Evolutionary conservation across 2,888 invertebrate genomes (phyloP), one percentile per base, ranked within the genome.

Genomic region (Oxycera nigricornis): DNA sequence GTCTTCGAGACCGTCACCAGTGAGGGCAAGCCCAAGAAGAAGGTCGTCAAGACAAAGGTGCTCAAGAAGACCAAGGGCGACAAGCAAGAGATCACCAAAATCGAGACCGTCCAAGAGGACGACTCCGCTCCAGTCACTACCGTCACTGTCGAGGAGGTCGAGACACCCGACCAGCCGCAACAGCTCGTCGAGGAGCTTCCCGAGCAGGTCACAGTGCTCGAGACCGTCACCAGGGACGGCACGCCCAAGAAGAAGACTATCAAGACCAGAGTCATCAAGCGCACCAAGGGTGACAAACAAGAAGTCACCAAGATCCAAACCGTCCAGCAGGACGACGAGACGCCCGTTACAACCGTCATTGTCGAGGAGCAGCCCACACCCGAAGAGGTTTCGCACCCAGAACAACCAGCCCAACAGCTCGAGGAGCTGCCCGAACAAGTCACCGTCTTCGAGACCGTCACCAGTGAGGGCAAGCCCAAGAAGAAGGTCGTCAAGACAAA

Each of bases 271-370:
- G 80, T 83, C 0, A 82, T 86, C 41, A 86, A 82, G 74, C 87
- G 86, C 78, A 83, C 82, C 0, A 85, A 78, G 77, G 86, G 83
- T 67, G 79, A 81, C 52, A 84, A 82, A 78, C 81, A 86, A 59
- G 86, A 88, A 79, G 79, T 86, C 11, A 87, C 86, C 0, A 84
- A 87, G 82, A 86, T 87, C 61, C 80, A 84, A 68, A 86, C 84
- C 2, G 81, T 84, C 24, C 81, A 81, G 76, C 82, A 84, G 78
- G 85, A 84, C 77, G 84, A 81, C 9, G 80, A 83, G 73, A 77
- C 81, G 75, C 85, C 86, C 4, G 78, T 82, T 75, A 84, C 82
- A 7, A 82, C 81, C 0, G 77, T 80, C 2, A 78, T 80, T 2
- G 81, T 81, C 75, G 79, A 82, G 3, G 72, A 72, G 22, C 41